Evolutionary conservation across 2,797 vertebrate genomes (phyloP).

Genomic region (Rhinogobio ventralis): DNA sequence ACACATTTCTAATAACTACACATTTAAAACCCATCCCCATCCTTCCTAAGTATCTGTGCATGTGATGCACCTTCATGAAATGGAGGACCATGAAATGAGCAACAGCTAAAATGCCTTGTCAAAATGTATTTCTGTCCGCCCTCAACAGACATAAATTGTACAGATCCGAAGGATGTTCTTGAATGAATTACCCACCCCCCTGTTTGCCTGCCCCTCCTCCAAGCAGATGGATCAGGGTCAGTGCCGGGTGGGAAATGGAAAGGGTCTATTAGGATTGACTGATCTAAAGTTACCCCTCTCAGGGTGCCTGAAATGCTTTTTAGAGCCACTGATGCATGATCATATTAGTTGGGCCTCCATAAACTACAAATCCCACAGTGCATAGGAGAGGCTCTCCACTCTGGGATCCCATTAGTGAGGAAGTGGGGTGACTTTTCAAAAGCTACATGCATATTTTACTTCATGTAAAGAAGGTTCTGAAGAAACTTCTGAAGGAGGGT

Average conservation of each 20-base stretch:
- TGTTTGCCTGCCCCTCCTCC: constrained; percentile 17
- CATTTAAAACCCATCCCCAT: not conserved
- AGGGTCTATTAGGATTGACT: constrained; percentile 50
- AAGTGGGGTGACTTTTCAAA: not conserved
- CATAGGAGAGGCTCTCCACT: not conserved
- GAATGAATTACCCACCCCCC: constrained; percentile 20
- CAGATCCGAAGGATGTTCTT: constrained; percentile 1
- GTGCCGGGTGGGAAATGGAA: constrained; percentile 60
- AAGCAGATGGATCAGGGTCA: constrained; percentile 67
- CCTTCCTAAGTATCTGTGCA: not conserved
- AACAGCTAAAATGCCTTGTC: not conserved
- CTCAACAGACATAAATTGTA: not conserved
- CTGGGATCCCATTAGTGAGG: not conserved
- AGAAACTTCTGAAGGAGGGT: not conserved
- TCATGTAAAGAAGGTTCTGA: not conserved
- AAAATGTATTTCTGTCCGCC: not conserved
- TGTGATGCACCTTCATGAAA: not conserved
- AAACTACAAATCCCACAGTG: constrained; percentile 1
- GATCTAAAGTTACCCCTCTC: constrained; percentile 58
- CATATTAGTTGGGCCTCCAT: constrained; percentile 33
- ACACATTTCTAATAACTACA: not conserved
- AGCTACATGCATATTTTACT: constrained; percentile 10
- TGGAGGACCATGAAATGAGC: constrained; percentile 23
- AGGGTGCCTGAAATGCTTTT: constrained; percentile 56
- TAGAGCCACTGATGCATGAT: constrained; percentile 54